Conservation (phyloP, 2,113 vertebrate genomes). For the Pleuronectes platessa region DNA sequence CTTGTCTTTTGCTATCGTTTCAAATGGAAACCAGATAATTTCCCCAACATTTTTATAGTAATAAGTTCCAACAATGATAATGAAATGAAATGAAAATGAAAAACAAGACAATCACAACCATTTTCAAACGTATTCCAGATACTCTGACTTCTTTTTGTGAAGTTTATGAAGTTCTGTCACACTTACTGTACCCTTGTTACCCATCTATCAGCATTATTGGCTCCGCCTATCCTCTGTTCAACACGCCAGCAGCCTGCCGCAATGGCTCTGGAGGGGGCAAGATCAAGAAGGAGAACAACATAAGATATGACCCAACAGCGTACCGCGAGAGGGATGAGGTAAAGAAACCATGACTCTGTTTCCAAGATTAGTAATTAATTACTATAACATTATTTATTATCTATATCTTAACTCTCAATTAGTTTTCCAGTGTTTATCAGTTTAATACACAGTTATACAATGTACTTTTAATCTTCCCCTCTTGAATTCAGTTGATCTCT, state of each 20-base stretch:
- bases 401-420: no score
- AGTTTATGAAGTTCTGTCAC: not conserved
- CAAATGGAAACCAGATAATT: no score
- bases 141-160: not conserved
- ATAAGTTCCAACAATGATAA: no score
- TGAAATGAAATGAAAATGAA: not conserved
- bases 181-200: not conserved
- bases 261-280: slow-evolving; percentile 88
- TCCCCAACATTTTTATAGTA: no score
- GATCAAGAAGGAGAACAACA: slow-evolving; percentile 81
- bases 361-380: not conserved
- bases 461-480: not conserved
- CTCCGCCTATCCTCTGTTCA: slow-evolving; percentile 83
- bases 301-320: no score
- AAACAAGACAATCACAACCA: no score
- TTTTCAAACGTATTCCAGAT: no score
- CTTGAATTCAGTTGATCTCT: slow-evolving; percentile 44
- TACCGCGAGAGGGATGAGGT: slow-evolving; percentile 85
- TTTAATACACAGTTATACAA: not conserved
- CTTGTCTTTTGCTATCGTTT: no score
- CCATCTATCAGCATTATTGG: slow-evolving; percentile 70
- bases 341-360: slow-evolving; percentile 18
- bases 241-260: slow-evolving; percentile 86
- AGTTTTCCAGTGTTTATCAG: not conserved
- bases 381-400: not conserved